Conservation (phyloP, 2,113 vertebrate species). For the Sturnira hondurensis region DNA sequence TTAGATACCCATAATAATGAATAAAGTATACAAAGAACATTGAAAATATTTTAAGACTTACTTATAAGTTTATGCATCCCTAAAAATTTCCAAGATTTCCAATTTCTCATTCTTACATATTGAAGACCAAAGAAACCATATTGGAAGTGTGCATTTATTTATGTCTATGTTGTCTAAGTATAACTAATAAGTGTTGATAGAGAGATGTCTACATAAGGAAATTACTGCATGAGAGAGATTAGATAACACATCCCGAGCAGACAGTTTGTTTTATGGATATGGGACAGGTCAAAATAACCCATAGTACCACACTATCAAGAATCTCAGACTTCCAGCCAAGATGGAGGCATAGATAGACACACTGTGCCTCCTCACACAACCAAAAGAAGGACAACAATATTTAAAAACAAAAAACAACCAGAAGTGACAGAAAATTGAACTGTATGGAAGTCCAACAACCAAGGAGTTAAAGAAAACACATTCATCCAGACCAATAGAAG, state of each 20-base stretch:
- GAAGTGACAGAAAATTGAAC: no score
- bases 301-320: background rate
- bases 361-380: no score
- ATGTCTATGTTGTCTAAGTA: background rate
- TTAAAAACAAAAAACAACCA: no score
- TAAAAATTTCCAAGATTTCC: background rate
- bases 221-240: background rate
- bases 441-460: no score
- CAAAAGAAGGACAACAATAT: no score
- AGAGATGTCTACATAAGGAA: background rate
- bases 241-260: background rate
- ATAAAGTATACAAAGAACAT: background rate
- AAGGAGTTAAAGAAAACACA: no score
- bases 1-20: background rate
- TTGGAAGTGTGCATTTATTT: background rate
- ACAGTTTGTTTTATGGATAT: background rate
- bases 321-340: background rate
- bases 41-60: background rate
- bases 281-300: background rate
- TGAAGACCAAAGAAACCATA: background rate
- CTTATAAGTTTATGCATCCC: background rate
- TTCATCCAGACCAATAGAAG: no score
- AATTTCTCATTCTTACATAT: background rate
- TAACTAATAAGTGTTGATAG: background rate
- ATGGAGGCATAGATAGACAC: no score